These are phyloP conservation scores for Drosophila emarginata DNA, from an alignment of 2,888 invertebrate species.

Conservation along the genomic window DNA sequence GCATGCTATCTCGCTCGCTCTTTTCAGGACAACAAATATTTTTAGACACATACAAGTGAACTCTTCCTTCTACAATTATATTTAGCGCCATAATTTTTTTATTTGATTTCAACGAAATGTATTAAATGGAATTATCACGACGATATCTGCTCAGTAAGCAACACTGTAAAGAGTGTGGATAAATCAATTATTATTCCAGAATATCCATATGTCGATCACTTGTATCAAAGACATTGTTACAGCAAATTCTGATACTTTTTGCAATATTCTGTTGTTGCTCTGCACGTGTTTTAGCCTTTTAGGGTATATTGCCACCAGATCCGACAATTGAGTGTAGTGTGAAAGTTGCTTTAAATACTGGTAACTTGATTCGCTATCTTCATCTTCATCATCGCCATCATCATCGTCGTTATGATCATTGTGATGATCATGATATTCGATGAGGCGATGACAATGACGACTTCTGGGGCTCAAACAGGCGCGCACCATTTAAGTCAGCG, in stretches of 20 bases:
- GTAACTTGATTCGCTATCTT: constrained; percentile 14
- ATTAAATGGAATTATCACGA: too few relatives aligned
- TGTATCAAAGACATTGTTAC: background rate
- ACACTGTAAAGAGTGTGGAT: too few relatives aligned
- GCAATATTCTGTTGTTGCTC: constrained; percentile 16
- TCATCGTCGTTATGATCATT: constrained; percentile 9
- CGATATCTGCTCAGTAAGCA: too few relatives aligned
- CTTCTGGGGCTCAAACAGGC: constrained; percentile 46
- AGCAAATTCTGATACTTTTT: constrained; percentile 29
- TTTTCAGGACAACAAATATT: too few relatives aligned
- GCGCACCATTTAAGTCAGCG: constrained; percentile 76
- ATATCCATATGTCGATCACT: background rate
- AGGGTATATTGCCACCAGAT: constrained; percentile 63
- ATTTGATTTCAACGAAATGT: too few relatives aligned
- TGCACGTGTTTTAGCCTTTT: constrained; percentile 75
- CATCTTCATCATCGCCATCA: background rate
- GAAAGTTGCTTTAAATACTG: constrained; percentile 75
- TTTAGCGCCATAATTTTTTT: too few relatives aligned
- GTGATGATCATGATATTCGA: background rate
- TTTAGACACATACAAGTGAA: too few relatives aligned
- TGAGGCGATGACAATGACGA: constrained; percentile 31
- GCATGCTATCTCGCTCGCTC: too few relatives aligned
- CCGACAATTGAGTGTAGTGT: constrained; percentile 70
- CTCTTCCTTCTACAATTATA: too few relatives aligned
- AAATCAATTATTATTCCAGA: background rate